These are phyloP conservation scores for Dynastes maya DNA, from an alignment of 2,888 invertebrate genomes.

Conservation along the genomic window DNA sequence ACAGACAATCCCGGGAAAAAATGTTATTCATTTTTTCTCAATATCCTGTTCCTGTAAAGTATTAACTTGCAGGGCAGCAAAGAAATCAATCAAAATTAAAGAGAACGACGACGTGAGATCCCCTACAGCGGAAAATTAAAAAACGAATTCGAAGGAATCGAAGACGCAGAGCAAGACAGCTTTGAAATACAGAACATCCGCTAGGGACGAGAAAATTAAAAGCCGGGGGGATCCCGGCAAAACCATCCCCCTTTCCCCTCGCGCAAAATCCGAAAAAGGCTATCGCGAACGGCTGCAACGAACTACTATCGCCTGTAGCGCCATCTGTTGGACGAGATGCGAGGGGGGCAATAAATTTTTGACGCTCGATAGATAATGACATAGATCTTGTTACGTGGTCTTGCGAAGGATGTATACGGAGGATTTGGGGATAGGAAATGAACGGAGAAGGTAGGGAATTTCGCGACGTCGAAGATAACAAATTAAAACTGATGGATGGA, in stretches of 20 bases:
- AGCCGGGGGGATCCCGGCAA: background rate
- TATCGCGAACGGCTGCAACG: background rate
- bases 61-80: too few species aligned
- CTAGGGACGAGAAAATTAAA: slow-evolving; percentile 28
- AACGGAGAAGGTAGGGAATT: background rate
- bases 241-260: background rate
- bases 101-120: slow-evolving; percentile 17
- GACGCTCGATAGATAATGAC: slow-evolving; percentile 48
- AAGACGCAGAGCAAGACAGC: slow-evolving; percentile 18
- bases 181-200: background rate
- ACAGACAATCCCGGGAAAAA: background rate
- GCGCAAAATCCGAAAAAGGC: background rate
- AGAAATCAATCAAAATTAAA: slow-evolving; percentile 49
- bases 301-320: background rate
- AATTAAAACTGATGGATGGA: slow-evolving; percentile 51
- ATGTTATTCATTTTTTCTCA: background rate
- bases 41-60: background rate
- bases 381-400: slow-evolving; percentile 30
- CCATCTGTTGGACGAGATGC: slow-evolving; percentile 9
- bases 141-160: slow-evolving; percentile 45
- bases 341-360: background rate
- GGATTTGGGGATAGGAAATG: background rate
- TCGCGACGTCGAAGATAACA: slow-evolving; percentile 47
- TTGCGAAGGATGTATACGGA: background rate
- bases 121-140: slow-evolving; percentile 49